Base-by-base conservation (phyloP, 2,797 vertebrate genomes). In the Vipera latastei region DNA sequence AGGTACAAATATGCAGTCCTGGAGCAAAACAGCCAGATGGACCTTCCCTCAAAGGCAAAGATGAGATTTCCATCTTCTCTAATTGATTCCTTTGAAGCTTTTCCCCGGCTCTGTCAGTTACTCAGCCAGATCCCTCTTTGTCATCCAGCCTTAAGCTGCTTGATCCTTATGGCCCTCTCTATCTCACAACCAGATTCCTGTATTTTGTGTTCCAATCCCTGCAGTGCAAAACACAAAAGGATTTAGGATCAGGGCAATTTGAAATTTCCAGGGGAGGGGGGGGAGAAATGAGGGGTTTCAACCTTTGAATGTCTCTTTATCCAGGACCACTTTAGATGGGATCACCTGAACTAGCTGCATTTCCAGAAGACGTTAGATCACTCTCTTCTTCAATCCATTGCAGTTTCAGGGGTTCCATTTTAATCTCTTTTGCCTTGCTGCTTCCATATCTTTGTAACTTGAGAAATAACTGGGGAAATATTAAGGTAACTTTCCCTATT, bases 1-100 rank as follows among this genome's bases (percentile, higher is more conserved):
- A 89, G 59, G 51, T 73, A 92, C n/a, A 92, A 63, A 7, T 89
- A 85, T n/a, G 59, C 86, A 91, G 44, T 89, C 86, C 69, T 28
- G 63, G 26, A 91, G 56, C 48, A 13, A 88, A 48, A 51, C 6
- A 48, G 55, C 85, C 86, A 53, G 89, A 4, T n/a, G 7, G 61
- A 38, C 89, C 55, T 53, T 88, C 55, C 14, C 55, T 87, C 89
- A 59, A 78, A 88, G 85, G 48, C 12, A 53, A 38, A 86, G 53
- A 28, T 0, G 7, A 22, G 92, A 38, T 56, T 56, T 48, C 32
- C 2, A 13, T 6, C 9, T 56, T 44, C 53, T 63, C 38, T 26
- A 63, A 57, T 63, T 13, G 51, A 16, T 61, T n/a, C 55, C 57
- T 91, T 48, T 91, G 92, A 91, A 85, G 48, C 6, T 63, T 11